phyloP scores from a whole-genome alignment of 2,797 vertebrate genomes.

The Tokudaia tokunoshimensis region DNA sequence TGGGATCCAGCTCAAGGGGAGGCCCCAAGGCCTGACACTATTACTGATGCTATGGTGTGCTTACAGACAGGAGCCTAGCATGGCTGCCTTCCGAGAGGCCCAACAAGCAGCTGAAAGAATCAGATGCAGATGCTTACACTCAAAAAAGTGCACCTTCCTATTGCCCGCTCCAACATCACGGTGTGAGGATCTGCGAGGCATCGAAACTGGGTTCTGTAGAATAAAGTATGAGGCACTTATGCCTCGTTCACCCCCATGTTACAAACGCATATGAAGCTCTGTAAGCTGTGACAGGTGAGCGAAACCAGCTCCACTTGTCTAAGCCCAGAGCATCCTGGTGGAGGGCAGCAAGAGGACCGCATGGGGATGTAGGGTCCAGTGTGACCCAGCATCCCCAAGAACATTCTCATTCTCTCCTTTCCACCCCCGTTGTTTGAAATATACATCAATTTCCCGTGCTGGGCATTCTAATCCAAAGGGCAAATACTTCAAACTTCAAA shows the following conservation, averaged over 20 bases:
- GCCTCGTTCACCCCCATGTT: too few relatives aligned
- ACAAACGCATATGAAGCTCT: background rate
- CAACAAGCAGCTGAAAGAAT: too few relatives aligned
- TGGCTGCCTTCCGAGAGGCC: too few relatives aligned
- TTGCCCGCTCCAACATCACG: background rate
- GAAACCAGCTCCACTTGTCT: background rate
- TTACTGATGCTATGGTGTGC: too few relatives aligned
- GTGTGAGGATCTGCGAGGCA: background rate
- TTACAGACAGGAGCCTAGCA: too few relatives aligned
- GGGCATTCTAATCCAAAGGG: background rate
- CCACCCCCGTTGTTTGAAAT: background rate
- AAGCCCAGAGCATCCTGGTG: background rate
- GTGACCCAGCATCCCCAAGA: rapidly evolving
- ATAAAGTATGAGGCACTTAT: background rate
- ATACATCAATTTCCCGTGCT: background rate
- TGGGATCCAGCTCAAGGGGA: too few relatives aligned
- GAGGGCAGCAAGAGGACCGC: too few relatives aligned
- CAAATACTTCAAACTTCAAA: background rate
- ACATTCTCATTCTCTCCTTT: background rate
- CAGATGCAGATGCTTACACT: too few relatives aligned
- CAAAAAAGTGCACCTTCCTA: too few relatives aligned
- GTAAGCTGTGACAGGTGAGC: background rate
- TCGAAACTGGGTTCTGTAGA: background rate
- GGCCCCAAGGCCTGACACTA: too few relatives aligned
- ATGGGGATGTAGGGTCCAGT: rapidly evolving